Evolutionary conservation across 2,113 vertebrate genomes (phyloP).

Genomic region (Orientallactaga bullata): DNA sequence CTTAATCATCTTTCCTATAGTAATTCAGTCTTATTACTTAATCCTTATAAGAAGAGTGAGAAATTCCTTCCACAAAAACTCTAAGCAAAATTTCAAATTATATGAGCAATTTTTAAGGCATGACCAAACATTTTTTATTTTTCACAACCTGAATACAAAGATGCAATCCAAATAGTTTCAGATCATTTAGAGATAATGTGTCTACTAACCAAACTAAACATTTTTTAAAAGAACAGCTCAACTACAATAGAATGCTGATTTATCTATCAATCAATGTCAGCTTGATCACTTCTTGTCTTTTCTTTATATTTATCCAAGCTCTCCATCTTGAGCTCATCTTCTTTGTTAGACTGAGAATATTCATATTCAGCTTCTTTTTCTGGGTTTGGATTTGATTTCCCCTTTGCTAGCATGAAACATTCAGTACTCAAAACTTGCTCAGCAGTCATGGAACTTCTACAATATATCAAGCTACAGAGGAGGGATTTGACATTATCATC

Average conservation of each 20-base stretch:
- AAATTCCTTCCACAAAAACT: constrained; percentile 28
- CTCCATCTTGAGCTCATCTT: constrained; percentile 64
- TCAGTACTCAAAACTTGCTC: constrained; percentile 85
- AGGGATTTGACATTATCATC: constrained; percentile 86
- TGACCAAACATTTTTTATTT: constrained; percentile 74
- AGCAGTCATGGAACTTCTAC: constrained; percentile 81
- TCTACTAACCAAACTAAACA: constrained; percentile 67
- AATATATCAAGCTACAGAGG: constrained; percentile 83
- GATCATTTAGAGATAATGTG: constrained; percentile 30
- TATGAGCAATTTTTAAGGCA: constrained; percentile 35
- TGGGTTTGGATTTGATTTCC: constrained; percentile 55
- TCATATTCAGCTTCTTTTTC: constrained; percentile 66
- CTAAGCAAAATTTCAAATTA: constrained; percentile 59
- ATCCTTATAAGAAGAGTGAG: constrained; percentile 38
- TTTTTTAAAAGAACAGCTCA: constrained; percentile 47
- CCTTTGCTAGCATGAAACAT: constrained; percentile 79
- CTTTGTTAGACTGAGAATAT: constrained; percentile 58
- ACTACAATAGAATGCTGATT: constrained; percentile 55
- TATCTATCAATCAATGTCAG: constrained; percentile 23
- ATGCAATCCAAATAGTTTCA: constrained; percentile 54
- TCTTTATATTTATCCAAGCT: constrained; percentile 30
- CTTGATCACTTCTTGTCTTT: constrained; percentile 58
- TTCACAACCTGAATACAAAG: constrained; percentile 56
- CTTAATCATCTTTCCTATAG: constrained; percentile 20
- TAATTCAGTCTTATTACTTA: neutral